phyloP scores from a whole-genome alignment of 1,140 invertebrate species.

The Drosophila auraria region DNA sequence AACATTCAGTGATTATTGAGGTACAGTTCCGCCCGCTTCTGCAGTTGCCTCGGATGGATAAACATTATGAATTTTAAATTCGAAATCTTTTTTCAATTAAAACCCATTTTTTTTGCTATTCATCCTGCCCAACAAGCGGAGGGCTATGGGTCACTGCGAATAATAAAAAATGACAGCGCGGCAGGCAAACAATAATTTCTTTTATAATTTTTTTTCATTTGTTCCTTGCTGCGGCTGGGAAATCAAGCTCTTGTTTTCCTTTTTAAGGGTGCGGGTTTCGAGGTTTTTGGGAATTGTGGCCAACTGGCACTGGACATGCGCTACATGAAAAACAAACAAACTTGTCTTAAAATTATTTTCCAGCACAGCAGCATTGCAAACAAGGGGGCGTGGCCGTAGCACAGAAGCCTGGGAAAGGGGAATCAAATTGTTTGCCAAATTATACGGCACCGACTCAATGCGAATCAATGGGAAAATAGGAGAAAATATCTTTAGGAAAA shows the following conservation, averaged over 20 bases:
- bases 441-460: slow-evolving; percentile 22
- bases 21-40: neutral
- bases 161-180: slow-evolving; percentile 46
- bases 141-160: slow-evolving; percentile 9
- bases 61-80: slow-evolving; percentile 77
- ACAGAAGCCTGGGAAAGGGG: slow-evolving; percentile 9
- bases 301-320: slow-evolving; percentile 32
- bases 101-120: slow-evolving; percentile 29
- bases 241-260: slow-evolving; percentile 25
- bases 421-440: slow-evolving; percentile 51
- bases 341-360: slow-evolving; percentile 62
- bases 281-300: slow-evolving; percentile 6
- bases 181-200: slow-evolving; percentile 47
- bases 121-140: slow-evolving; percentile 1
- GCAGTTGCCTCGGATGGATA: slow-evolving; percentile 14
- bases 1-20: slow-evolving; percentile 11
- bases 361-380: slow-evolving; percentile 12
- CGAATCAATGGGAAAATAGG: slow-evolving; percentile 25
- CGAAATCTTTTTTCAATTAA: slow-evolving; percentile 72
- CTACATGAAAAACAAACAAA: slow-evolving; percentile 71
- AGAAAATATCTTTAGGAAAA: slow-evolving; percentile 12
- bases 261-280: slow-evolving; percentile 12
- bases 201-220: slow-evolving; percentile 19
- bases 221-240: slow-evolving; percentile 8
- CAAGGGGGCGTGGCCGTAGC: slow-evolving; percentile 15